phyloP scores from a whole-genome alignment of 1,140 invertebrate species.

The Drosophila sp. region DNA sequence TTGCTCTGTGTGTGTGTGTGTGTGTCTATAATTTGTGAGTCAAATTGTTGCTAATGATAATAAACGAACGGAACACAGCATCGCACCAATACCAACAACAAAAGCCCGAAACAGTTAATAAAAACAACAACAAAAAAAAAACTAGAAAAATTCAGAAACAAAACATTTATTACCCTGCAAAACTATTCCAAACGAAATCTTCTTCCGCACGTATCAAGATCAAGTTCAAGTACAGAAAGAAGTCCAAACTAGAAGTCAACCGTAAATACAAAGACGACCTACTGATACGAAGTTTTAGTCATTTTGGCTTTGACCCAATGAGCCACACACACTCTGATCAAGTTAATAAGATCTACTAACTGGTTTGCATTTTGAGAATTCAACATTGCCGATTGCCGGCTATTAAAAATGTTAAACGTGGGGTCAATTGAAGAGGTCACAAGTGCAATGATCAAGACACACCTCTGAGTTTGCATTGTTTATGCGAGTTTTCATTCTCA shows the following conservation, averaged over 20 bases:
- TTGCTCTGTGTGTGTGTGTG: slow-evolving; percentile 13
- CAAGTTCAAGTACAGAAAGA: slow-evolving; percentile 61
- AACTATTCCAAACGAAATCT: slow-evolving; percentile 26
- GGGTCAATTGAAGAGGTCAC: slow-evolving; percentile 5
- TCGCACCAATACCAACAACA: slow-evolving; percentile 47
- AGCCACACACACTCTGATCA: slow-evolving; percentile 22
- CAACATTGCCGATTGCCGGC: neutral
- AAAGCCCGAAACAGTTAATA: slow-evolving; percentile 35
- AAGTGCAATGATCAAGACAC: neutral
- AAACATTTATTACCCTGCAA: slow-evolving; percentile 29
- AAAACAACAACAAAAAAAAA: slow-evolving; percentile 10
- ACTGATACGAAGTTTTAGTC: neutral
- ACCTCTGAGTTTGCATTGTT: neutral
- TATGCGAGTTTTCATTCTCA: neutral
- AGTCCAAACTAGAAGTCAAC: slow-evolving; percentile 40
- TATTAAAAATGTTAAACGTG: neutral
- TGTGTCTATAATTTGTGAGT: slow-evolving; percentile 65
- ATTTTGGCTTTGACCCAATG: slow-evolving; percentile 61
- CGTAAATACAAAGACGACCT: slow-evolving; percentile 16
- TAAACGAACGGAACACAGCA: slow-evolving; percentile 69
- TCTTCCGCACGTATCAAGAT: slow-evolving; percentile 70
- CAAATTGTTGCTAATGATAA: slow-evolving; percentile 70
- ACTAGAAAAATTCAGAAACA: slow-evolving; percentile 20
- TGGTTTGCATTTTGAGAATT: neutral
- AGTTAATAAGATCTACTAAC: slow-evolving; percentile 1